Conservation (phyloP, 2,113 vertebrate genomes). For the Mugil cephalus region DNA sequence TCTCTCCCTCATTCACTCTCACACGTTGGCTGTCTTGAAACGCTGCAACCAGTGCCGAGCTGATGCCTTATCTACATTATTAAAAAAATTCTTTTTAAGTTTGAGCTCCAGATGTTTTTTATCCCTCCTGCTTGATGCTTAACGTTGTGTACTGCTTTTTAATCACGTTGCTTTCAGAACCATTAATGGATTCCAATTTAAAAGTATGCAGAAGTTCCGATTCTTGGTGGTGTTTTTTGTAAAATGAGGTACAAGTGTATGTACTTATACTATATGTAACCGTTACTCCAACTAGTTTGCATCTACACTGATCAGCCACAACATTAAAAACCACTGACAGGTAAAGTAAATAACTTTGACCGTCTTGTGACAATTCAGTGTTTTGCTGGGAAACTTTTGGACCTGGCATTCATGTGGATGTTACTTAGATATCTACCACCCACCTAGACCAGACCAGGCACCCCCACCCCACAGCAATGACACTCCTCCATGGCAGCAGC, state of each 20-base stretch:
- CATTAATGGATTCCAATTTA: background rate
- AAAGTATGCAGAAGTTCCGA: background rate
- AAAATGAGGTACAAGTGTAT: background rate
- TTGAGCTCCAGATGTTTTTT: background rate
- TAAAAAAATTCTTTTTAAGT: background rate
- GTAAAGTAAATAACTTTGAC: no score
- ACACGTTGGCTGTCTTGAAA: constrained; percentile 28
- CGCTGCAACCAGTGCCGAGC: constrained; percentile 8
- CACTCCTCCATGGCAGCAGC: no score
- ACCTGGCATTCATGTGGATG: no score
- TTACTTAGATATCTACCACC: no score
- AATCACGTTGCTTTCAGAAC: background rate
- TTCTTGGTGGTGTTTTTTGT: background rate
- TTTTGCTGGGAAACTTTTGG: no score
- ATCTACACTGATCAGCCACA: no score
- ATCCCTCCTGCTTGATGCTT: constrained; percentile 6
- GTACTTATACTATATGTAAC: no score
- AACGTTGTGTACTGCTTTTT: background rate
- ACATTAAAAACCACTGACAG: no score
- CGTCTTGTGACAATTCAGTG: no score
- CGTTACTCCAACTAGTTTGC: no score
- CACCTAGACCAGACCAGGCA: no score
- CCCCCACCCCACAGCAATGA: no score
- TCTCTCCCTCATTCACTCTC: constrained; percentile 8
- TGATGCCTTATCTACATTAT: constrained; percentile 23